These are phyloP conservation scores for Ochropleura leucogaster DNA, from an alignment of 2,888 invertebrate genomes.

Conservation along the genomic window DNA sequence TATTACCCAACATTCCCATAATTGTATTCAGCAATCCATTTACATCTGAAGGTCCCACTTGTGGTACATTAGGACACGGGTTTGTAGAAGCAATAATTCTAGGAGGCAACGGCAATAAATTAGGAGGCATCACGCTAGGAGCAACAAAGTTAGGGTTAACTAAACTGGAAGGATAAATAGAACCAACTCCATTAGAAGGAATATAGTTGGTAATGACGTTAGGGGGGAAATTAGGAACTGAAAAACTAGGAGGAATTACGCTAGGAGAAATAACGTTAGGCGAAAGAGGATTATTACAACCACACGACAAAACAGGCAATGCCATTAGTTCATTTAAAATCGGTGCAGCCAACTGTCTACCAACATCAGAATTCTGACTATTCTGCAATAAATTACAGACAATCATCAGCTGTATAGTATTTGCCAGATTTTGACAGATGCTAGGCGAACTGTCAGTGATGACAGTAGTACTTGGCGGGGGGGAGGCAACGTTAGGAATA, in stretches of 20 bases:
- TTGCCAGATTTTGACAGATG: constrained; percentile 80
- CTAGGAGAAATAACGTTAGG: constrained; percentile 49
- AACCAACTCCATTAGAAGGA: constrained; percentile 52
- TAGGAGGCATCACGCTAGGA: constrained; percentile 29
- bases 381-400: constrained; percentile 80
- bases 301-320: constrained; percentile 70
- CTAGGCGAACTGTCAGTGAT: constrained; percentile 82
- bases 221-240: constrained; percentile 25
- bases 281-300: constrained; percentile 71
- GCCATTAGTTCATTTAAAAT: constrained; percentile 75
- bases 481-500: constrained; percentile 46
- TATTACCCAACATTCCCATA: constrained; percentile 55
- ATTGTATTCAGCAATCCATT: constrained; percentile 52
- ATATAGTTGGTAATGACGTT: constrained; percentile 43
- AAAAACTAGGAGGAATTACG: constrained; percentile 34
- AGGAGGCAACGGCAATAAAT: constrained; percentile 22
- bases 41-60: constrained; percentile 30
- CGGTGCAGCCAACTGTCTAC: constrained; percentile 74
- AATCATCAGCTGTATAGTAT: constrained; percentile 83
- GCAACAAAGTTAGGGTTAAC: constrained; percentile 42
- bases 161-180: constrained; percentile 41
- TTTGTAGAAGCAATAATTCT: constrained; percentile 17
- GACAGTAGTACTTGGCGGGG: constrained; percentile 71
- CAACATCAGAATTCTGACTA: constrained; percentile 70
- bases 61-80: constrained; percentile 32